Evolutionary conservation across 2,113 vertebrate genomes (phyloP).

Genomic region (Percopsis transmontana): DNA sequence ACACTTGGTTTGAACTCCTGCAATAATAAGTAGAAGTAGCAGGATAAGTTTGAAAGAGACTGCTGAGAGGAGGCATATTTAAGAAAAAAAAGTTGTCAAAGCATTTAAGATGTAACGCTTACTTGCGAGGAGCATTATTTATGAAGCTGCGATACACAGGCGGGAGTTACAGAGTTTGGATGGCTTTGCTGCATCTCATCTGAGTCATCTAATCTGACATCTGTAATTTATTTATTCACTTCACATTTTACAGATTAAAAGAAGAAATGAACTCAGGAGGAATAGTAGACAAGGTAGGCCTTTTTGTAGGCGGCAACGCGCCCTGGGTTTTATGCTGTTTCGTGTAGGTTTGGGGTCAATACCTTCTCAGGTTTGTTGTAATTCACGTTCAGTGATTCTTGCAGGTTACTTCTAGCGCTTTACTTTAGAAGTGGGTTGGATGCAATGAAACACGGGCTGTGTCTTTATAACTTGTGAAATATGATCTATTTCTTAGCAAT

Average conservation of each 20-base stretch:
- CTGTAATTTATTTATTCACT: background rate
- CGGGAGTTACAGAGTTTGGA: background rate
- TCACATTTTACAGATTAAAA: background rate
- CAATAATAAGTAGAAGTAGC: background rate
- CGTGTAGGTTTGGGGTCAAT: no score
- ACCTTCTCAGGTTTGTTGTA: no score
- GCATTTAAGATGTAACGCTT: conserved; percentile 17
- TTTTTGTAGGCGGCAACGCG: background rate
- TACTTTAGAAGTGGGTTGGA: no score
- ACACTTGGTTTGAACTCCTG: no score
- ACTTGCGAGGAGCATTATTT: conserved; percentile 16
- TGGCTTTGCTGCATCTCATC: conserved; percentile 15
- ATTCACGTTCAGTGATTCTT: no score
- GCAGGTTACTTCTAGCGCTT: no score
- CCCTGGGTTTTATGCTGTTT: no score
- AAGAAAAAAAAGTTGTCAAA: conserved; percentile 6
- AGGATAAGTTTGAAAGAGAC: conserved; percentile 8
- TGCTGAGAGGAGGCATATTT: conserved; percentile 11
- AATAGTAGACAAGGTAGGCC: background rate
- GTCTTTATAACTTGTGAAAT: no score
- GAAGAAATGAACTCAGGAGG: background rate
- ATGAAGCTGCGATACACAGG: conserved; percentile 5
- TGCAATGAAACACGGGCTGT: no score
- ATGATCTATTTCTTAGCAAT: no score
- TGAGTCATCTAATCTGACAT: conserved; percentile 6